These are phyloP conservation scores for Turnix velox DNA, from an alignment of 2,113 vertebrate species.

Conservation along the genomic window DNA sequence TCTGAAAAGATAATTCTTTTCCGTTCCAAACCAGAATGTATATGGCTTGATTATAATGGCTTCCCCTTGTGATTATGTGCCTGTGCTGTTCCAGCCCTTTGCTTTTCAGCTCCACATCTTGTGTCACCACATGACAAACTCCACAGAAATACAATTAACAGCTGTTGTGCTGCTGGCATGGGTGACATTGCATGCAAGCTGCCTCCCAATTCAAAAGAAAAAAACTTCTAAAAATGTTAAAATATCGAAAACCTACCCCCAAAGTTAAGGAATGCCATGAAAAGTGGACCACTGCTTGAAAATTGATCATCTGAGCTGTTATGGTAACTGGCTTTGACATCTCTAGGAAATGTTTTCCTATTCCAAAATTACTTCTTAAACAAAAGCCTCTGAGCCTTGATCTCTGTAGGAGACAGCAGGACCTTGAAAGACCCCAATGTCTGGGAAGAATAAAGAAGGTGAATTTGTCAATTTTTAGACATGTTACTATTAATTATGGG, in stretches of 20 bases:
- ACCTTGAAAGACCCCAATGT: neutral
- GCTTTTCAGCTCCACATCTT: constrained; percentile 9
- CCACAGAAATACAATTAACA: constrained; percentile 12
- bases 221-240: neutral
- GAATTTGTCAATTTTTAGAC: neutral
- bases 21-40: neutral
- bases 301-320: neutral
- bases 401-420: neutral
- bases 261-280: neutral
- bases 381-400: neutral
- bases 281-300: neutral
- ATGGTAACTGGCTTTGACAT: neutral
- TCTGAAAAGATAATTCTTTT: constrained; percentile 1
- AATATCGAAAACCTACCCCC: neutral
- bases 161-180: constrained; percentile 6
- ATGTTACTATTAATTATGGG: neutral
- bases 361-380: neutral
- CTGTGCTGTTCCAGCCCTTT: constrained; percentile 3
- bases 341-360: neutral
- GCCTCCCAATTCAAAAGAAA: neutral
- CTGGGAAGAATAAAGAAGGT: neutral
- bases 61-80: neutral
- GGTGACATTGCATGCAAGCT: neutral
- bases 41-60: neutral
- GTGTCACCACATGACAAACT: neutral